phyloP scores from a whole-genome alignment of 2,113 vertebrate genomes.

The Trichomycterus rosablanca region DNA sequence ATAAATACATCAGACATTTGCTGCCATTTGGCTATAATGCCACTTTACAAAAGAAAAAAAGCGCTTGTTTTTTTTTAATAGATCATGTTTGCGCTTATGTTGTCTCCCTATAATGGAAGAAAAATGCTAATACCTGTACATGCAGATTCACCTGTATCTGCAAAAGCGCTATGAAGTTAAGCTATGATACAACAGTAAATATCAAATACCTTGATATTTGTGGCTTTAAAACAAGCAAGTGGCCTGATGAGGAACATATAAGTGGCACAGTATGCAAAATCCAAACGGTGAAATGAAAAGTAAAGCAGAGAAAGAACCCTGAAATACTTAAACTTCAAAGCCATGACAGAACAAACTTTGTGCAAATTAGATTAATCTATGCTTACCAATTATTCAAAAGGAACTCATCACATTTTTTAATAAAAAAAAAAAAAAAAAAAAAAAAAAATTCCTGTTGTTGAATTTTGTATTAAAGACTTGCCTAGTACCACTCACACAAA shows the following conservation, averaged over 20 bases:
- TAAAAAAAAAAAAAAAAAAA: no score
- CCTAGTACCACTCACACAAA: no score
- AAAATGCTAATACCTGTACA: constrained; percentile 12
- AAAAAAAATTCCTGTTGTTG: no score
- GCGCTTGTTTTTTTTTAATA: neutral
- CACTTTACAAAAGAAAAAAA: constrained; percentile 6
- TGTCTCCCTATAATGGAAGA: constrained; percentile 36
- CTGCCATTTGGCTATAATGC: constrained; percentile 1
- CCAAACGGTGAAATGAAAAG: no score
- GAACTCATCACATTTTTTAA: no score
- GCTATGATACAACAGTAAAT: constrained; percentile 1
- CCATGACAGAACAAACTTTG: no score
- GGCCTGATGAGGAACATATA: neutral
- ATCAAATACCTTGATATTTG: neutral
- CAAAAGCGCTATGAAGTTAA: constrained; percentile 12
- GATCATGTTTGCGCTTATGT: constrained; percentile 10
- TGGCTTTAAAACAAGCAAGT: neutral
- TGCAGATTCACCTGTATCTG: constrained; percentile 19
- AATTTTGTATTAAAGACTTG: no score
- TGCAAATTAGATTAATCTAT: no score
- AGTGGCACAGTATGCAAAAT: constrained; percentile 38
- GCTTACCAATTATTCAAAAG: no score
- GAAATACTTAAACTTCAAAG: no score
- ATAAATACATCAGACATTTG: neutral
- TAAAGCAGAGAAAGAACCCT: no score